Evolutionary conservation across 2,113 vertebrate species (phyloP).

Genomic region (Hystrix cristata): DNA sequence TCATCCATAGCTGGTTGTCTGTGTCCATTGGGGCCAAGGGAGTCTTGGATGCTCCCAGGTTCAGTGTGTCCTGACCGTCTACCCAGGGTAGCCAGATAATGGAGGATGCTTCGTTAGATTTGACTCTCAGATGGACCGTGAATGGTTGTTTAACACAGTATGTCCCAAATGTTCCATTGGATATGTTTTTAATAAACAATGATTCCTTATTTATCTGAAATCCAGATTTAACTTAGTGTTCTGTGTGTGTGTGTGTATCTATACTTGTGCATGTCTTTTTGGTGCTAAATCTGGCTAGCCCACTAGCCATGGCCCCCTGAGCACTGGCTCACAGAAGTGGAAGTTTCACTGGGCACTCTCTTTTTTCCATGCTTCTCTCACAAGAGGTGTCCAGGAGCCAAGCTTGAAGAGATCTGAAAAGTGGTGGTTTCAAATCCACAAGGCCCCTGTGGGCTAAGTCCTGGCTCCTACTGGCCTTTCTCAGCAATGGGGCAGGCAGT

Average conservation of each 20-base stretch:
- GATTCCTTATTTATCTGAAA: not conserved
- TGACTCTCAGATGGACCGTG: not conserved
- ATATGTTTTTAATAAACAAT: not conserved
- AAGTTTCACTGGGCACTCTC: not conserved
- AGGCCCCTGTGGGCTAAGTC: not conserved
- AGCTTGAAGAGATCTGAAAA: not conserved
- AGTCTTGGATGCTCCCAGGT: not conserved
- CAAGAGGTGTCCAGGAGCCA: not conserved
- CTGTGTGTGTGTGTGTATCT: not conserved
- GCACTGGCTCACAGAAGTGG: not conserved
- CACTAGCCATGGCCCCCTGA: fast-evolving
- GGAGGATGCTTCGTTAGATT: not conserved
- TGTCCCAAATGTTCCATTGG: not conserved
- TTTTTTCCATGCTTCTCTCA: not conserved
- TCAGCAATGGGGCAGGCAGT: not conserved
- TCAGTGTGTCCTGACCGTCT: not conserved
- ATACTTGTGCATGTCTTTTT: not conserved
- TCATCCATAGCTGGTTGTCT: not conserved
- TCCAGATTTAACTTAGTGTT: not conserved
- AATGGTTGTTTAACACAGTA: not conserved
- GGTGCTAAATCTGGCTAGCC: not conserved
- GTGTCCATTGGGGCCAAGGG: not conserved
- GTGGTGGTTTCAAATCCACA: not conserved
- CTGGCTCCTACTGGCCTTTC: not conserved
- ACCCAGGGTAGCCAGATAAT: not conserved